These are phyloP conservation scores for Lasius fuliginosus DNA, from an alignment of 2,888 invertebrate genomes.

Conservation along the genomic window DNA sequence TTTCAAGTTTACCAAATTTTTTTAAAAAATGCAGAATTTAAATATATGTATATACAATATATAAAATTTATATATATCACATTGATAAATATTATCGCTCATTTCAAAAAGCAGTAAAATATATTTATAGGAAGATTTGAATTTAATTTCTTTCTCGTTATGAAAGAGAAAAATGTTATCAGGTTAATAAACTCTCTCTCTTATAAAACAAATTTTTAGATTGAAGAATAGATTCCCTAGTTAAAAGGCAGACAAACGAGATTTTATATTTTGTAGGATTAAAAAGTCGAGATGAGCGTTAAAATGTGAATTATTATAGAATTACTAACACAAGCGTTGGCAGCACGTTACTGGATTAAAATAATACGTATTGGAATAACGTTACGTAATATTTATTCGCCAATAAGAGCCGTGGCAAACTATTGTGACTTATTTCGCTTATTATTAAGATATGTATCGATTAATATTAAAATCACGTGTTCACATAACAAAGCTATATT, in stretches of 20 bases:
- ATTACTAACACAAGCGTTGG: not conserved
- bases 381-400: not conserved
- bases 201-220: not conserved
- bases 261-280: not conserved
- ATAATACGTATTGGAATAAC: not conserved
- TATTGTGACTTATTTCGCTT: conserved; percentile 38
- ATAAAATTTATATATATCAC: not conserved
- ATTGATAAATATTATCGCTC: not conserved
- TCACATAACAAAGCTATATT: not conserved
- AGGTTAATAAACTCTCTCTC: not conserved
- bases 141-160: not conserved
- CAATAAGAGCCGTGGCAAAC: conserved; percentile 5
- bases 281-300: not conserved
- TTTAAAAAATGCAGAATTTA: not conserved
- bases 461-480: conserved; percentile 36
- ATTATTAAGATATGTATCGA: conserved; percentile 1
- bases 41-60: not conserved
- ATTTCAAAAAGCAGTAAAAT: not conserved
- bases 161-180: not conserved
- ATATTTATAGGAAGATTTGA: not conserved
- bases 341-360: not conserved
- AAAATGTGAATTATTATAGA: not conserved
- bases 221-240: not conserved
- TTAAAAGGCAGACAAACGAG: not conserved
- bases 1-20: not conserved